Percentiles rank a stretch among this genome's conserved stretches.
These are phyloP conservation scores for Pachyseris speciosa DNA, from an alignment of 64 coral and sea anemone genomes.

Conservation along the genomic window DNA sequence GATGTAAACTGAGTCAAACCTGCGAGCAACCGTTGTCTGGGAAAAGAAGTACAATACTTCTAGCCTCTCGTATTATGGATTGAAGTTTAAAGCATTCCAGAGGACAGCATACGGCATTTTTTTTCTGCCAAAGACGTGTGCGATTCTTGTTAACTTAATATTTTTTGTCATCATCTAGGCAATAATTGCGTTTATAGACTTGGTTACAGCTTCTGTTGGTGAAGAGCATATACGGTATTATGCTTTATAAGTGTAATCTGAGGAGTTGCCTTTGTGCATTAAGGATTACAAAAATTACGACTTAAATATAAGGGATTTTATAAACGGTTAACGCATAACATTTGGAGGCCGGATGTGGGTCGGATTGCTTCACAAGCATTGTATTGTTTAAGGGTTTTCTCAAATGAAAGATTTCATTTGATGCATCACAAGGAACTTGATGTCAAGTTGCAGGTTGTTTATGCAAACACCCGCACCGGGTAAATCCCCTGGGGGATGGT, in stretches of 20 bases:
- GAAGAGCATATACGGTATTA: not conserved
- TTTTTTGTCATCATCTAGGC: not conserved
- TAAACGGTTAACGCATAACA: not conserved
- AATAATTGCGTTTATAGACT: not conserved
- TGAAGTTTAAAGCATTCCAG: not conserved
- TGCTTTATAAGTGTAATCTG: not conserved
- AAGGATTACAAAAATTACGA: not conserved
- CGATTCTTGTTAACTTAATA: not conserved
- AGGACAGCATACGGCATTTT: not conserved
- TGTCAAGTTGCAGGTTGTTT: slow-evolving; percentile 24
- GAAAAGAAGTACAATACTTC: not conserved
- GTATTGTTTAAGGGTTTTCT: not conserved
- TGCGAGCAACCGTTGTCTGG: too few relatives aligned
- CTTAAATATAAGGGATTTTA: not conserved
- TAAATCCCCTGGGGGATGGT: not conserved
- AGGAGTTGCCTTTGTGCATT: not conserved
- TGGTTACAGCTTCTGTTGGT: not conserved
- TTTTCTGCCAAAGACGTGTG: too few relatives aligned
- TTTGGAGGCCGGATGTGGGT: too few relatives aligned
- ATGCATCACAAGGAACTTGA: not conserved
- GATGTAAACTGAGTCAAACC: slow-evolving; percentile 40
- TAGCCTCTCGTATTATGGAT: not conserved
- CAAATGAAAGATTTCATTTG: not conserved
- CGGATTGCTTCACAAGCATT: not conserved
- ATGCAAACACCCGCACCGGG: not conserved